These are phyloP conservation scores for Acanthisitta chloris DNA, from an alignment of 2,113 vertebrate species.

Conservation along the genomic window DNA sequence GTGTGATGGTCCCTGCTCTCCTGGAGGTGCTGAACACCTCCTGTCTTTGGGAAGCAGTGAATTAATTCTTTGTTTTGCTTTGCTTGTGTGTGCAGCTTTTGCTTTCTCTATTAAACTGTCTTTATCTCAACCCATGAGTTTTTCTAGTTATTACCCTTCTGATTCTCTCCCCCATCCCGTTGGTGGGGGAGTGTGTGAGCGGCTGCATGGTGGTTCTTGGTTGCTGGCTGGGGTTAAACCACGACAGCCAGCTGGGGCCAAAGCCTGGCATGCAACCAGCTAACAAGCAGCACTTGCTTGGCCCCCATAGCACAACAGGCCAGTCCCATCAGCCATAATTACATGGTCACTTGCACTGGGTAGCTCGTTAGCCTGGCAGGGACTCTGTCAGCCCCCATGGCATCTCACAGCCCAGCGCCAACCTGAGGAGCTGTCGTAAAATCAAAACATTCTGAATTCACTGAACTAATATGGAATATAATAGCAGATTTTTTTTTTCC, in stretches of 20 bases:
- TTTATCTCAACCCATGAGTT: no score
- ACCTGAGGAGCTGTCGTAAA: not conserved
- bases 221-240: no score
- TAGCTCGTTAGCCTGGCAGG: not conserved
- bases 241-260: not conserved
- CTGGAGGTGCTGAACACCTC: no score
- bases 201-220: no score
- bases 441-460: not conserved
- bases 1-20: no score
- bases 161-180: no score
- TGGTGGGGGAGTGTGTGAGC: no score
- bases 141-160: no score
- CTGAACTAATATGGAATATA: not conserved
- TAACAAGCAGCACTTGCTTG: not conserved
- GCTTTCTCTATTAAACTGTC: no score
- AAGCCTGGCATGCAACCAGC: not conserved
- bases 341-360: not conserved
- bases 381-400: fast-evolving
- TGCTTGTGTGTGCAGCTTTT: no score
- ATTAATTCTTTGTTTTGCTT: no score
- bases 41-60: no score
- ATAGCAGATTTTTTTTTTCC: not conserved
- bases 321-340: not conserved
- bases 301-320: not conserved
- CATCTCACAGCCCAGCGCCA: not conserved